These are phyloP conservation scores for Bovichtus diacanthus DNA, from an alignment of 2,797 vertebrate species.

Conservation along the genomic window DNA sequence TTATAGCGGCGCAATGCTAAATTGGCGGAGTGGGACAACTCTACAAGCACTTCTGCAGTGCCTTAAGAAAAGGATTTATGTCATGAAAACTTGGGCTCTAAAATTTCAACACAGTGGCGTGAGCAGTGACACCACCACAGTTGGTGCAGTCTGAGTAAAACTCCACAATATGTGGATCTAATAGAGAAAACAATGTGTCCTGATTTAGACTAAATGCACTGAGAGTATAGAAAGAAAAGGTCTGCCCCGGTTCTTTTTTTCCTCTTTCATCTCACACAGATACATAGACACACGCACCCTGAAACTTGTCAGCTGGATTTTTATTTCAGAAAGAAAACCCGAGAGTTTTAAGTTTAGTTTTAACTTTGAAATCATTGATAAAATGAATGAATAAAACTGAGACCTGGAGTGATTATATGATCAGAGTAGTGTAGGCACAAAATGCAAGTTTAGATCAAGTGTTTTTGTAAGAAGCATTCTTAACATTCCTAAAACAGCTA, in stretches of 20 bases:
- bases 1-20: background rate
- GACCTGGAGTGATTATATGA: conserved; percentile 56
- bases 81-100: background rate
- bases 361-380: conserved; percentile 76
- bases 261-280: background rate
- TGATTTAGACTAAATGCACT: conserved; percentile 28
- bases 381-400: conserved; percentile 67
- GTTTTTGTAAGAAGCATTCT: background rate
- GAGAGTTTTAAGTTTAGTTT: conserved; percentile 55
- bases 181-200: conserved; percentile 13
- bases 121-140: background rate
- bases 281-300: background rate
- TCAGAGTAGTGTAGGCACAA: background rate
- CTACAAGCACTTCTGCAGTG: background rate
- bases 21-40: background rate
- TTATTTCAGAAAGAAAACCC: conserved; percentile 72
- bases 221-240: conserved; percentile 18
- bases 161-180: conserved; percentile 13
- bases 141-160: conserved; percentile 12
- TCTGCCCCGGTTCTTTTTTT: conserved; percentile 11
- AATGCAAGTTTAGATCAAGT: background rate
- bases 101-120: background rate
- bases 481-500: background rate
- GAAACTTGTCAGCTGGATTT: conserved; percentile 58
- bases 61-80: conserved; percentile 2